phyloP scores from a whole-genome alignment of 2,113 vertebrate genomes.

The Scopus umbretta region DNA sequence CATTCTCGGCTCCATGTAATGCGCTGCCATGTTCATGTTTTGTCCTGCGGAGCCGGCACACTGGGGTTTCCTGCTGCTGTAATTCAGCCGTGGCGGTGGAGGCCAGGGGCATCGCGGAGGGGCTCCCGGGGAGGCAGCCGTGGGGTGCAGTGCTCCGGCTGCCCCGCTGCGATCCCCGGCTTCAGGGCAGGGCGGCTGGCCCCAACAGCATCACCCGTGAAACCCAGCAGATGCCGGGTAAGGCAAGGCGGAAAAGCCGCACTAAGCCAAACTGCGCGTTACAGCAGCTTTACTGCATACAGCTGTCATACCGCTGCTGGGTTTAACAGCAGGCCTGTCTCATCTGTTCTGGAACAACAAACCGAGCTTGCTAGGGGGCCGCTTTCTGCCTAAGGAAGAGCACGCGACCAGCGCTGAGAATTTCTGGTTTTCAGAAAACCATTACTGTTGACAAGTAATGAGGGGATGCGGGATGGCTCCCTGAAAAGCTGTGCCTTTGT shows the following conservation, averaged over 20 bases:
- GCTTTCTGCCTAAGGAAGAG: background rate
- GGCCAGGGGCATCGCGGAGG: background rate
- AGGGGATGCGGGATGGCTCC: background rate
- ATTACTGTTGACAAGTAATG: background rate
- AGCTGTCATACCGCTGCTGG: background rate
- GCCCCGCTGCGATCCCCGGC: background rate
- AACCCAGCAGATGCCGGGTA: background rate
- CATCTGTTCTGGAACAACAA: background rate
- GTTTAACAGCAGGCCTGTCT: background rate
- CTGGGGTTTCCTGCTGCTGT: background rate
- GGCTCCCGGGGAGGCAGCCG: accelerated
- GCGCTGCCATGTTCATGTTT: background rate
- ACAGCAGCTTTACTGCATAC: background rate
- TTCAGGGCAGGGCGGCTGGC: background rate
- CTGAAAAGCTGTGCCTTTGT: background rate
- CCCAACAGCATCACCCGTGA: background rate
- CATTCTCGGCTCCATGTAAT: background rate
- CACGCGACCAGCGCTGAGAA: accelerated
- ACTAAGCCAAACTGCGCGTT: background rate
- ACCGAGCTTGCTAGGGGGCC: background rate
- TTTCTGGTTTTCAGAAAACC: background rate
- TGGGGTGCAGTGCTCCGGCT: background rate
- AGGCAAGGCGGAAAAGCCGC: background rate
- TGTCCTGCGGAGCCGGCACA: background rate
- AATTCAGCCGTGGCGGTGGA: accelerated